phyloP scores from a whole-genome alignment of 2,113 vertebrate genomes.

The Tympanuchus pallidicinctus region DNA sequence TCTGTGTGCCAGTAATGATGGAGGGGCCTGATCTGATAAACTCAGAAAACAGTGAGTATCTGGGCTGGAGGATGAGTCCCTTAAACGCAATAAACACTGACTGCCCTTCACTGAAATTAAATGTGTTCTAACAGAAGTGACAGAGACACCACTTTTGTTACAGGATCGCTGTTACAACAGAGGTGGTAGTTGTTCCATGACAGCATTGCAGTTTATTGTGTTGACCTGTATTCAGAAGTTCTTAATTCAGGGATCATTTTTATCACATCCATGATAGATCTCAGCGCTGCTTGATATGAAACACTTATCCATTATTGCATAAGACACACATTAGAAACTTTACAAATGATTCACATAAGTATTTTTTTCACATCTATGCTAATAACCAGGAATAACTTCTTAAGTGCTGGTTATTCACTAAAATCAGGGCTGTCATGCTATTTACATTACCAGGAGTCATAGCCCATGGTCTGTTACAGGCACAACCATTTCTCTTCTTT shows the following conservation, averaged over 20 bases:
- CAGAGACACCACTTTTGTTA: background rate
- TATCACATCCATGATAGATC: background rate
- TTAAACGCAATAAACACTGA: background rate
- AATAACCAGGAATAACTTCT: background rate
- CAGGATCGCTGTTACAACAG: background rate
- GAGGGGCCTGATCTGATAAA: background rate
- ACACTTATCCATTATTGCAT: background rate
- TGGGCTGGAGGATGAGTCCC: background rate
- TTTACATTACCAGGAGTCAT: background rate
- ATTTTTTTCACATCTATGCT: background rate
- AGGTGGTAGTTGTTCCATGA: background rate
- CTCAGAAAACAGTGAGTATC: background rate
- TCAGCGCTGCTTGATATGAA: background rate
- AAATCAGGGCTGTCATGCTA: background rate
- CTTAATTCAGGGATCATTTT: background rate
- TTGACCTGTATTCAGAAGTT: slow-evolving; percentile 4
- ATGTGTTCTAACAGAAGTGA: background rate
- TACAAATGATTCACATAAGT: background rate
- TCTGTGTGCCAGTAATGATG: slow-evolving; percentile 1
- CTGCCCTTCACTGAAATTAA: background rate
- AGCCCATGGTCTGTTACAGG: background rate
- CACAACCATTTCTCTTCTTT: background rate
- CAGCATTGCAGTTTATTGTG: background rate
- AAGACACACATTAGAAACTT: background rate
- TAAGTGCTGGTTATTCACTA: background rate